Percentiles rank a stretch among this genome's conserved stretches.
These are phyloP conservation scores for Callithrix jacchus DNA, from an alignment of 2,113 vertebrate genomes.

Conservation along the genomic window DNA sequence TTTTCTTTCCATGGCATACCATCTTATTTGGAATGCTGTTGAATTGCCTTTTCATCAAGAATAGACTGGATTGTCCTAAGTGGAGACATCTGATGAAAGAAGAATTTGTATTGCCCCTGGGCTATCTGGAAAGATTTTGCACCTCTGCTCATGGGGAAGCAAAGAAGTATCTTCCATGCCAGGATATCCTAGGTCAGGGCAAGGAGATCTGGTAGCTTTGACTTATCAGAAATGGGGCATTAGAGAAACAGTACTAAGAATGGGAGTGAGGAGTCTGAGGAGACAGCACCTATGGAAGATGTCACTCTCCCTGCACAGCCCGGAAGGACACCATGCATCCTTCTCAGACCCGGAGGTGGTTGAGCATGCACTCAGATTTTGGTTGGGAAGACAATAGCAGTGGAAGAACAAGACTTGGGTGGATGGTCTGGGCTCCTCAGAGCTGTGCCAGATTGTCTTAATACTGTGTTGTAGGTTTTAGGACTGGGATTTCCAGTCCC, in stretches of 20 bases:
- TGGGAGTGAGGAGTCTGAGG: not conserved
- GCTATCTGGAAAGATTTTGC: not conserved
- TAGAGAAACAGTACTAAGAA: not conserved
- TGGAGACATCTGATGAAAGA: conserved; percentile 15
- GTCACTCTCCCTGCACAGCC: not conserved
- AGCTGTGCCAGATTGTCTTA: not conserved
- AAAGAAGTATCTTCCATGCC: not conserved
- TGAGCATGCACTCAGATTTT: not conserved
- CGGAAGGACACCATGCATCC: not conserved
- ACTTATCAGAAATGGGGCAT: not conserved
- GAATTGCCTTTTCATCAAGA: not conserved
- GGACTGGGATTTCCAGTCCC: not conserved
- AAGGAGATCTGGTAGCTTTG: not conserved
- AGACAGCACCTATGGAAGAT: conserved; percentile 42
- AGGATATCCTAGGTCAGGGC: not conserved
- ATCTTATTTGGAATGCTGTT: not conserved
- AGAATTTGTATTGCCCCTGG: not conserved
- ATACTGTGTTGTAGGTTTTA: not conserved
- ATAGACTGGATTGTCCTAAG: not conserved
- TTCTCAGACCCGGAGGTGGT: not conserved
- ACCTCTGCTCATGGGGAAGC: not conserved
- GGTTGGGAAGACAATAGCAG: not conserved
- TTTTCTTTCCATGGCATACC: not conserved
- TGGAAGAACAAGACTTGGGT: not conserved
- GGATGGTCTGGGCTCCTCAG: not conserved